phyloP scores from a whole-genome alignment of 2,888 invertebrate species.

The Sphaerophoria taeniata region DNA sequence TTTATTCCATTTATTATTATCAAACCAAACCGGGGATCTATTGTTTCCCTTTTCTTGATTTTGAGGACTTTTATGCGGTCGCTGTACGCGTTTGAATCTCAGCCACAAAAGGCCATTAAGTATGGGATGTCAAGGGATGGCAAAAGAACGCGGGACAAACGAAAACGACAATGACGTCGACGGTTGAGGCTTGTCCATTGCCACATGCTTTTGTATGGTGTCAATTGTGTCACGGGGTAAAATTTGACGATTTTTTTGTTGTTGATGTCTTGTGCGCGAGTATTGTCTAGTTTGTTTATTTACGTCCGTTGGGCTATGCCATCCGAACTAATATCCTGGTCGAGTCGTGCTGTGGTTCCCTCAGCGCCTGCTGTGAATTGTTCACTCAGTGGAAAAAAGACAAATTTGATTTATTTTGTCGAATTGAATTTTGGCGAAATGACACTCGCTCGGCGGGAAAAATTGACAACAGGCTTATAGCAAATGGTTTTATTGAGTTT shows the following conservation, averaged over 20 bases:
- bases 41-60: constrained; percentile 69
- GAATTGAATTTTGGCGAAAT: constrained; percentile 48
- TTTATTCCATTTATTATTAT: constrained; percentile 72
- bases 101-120: constrained; percentile 62
- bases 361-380: constrained; percentile 35
- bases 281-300: constrained; percentile 64
- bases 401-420: constrained; percentile 72
- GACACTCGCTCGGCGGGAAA: not conserved
- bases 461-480: constrained; percentile 3
- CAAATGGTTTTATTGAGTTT: constrained; percentile 31
- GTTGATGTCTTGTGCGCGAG: constrained; percentile 65
- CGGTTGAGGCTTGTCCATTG: constrained; percentile 55
- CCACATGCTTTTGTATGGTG: constrained; percentile 73
- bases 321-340: not conserved
- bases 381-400: constrained; percentile 64
- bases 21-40: constrained; percentile 69
- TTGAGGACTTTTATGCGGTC: constrained; percentile 57
- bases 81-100: constrained; percentile 46
- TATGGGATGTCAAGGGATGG: constrained; percentile 56
- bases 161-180: constrained; percentile 28
- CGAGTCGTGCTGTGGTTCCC: too few relatives aligned
- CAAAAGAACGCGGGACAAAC: not conserved
- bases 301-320: constrained; percentile 52
- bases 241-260: constrained; percentile 62
- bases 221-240: constrained; percentile 75